These are phyloP conservation scores for Climacteris rufus DNA, from an alignment of 2,113 vertebrate species.

Conservation along the genomic window DNA sequence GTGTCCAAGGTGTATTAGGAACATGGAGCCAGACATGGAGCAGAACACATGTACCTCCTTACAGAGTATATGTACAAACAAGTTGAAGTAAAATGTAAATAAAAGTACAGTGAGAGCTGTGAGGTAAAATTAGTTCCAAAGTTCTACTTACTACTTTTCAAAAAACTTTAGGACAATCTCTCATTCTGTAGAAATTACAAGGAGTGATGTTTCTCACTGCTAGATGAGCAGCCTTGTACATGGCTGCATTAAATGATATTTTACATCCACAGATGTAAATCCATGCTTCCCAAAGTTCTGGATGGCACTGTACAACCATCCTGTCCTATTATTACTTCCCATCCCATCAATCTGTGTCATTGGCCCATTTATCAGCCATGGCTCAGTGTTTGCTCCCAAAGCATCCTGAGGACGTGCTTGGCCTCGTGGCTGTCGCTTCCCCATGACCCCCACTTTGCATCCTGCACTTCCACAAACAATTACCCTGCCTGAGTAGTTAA, in stretches of 20 bases:
- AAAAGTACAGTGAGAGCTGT: background rate
- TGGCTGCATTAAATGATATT: background rate
- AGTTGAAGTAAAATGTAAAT: background rate
- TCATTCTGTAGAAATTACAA: background rate
- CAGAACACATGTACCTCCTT: background rate
- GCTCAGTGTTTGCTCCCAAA: background rate
- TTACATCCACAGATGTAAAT: background rate
- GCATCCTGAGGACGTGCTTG: background rate
- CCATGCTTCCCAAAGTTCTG: background rate
- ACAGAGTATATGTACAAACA: background rate
- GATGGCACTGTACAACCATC: rapidly evolving
- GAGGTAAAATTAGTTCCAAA: background rate
- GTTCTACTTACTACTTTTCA: background rate
- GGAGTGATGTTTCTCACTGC: background rate
- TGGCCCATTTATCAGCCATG: background rate
- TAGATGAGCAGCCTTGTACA: background rate
- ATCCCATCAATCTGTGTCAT: background rate
- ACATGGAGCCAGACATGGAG: background rate
- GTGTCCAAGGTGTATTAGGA: background rate
- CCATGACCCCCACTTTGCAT: background rate
- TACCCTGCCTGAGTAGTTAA: background rate
- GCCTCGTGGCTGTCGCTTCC: background rate
- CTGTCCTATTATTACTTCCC: background rate
- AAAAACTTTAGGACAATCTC: background rate
- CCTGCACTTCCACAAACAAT: background rate